phyloP scores from a whole-genome alignment of 2,888 invertebrate species.

The Latrodectus hesperus region DNA sequence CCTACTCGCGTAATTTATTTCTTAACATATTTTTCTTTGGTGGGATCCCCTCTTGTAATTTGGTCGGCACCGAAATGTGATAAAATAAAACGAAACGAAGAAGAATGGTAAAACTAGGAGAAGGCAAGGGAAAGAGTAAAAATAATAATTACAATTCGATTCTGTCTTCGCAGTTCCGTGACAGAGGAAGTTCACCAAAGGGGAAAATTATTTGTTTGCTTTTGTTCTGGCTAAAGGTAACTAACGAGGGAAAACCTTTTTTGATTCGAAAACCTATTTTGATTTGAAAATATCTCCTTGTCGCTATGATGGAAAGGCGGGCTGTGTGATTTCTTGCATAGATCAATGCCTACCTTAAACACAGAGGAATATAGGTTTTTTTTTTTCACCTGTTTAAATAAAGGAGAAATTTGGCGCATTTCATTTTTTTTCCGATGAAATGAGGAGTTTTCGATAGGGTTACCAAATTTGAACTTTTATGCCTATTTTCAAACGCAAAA shows the following conservation, averaged over 20 bases:
- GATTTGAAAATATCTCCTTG: too few species aligned
- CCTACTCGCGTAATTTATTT: neutral
- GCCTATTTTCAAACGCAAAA: too few species aligned
- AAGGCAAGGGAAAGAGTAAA: neutral
- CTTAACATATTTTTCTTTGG: neutral
- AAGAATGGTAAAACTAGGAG: neutral
- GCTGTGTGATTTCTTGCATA: too few species aligned
- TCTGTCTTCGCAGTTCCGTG: conserved; percentile 40
- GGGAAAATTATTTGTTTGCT: conserved; percentile 63
- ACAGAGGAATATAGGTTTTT: too few species aligned
- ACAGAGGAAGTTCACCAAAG: conserved; percentile 63
- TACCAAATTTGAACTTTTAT: too few species aligned
- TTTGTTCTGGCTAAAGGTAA: conserved; percentile 34
- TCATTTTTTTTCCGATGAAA: too few species aligned
- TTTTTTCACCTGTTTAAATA: too few species aligned
- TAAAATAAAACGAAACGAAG: conserved; percentile 50
- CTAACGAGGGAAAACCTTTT: conserved; percentile 20
- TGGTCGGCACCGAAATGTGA: conserved; percentile 62
- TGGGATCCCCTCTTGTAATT: conserved; percentile 51
- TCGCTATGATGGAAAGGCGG: too few species aligned
- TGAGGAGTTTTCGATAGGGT: too few species aligned
- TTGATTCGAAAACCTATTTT: neutral
- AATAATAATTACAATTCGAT: neutral
- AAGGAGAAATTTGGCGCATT: too few species aligned
- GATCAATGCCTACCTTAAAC: too few species aligned